Base-by-base conservation (phyloP, 2,113 vertebrate genomes). In the Cyprinus carpio region DNA sequence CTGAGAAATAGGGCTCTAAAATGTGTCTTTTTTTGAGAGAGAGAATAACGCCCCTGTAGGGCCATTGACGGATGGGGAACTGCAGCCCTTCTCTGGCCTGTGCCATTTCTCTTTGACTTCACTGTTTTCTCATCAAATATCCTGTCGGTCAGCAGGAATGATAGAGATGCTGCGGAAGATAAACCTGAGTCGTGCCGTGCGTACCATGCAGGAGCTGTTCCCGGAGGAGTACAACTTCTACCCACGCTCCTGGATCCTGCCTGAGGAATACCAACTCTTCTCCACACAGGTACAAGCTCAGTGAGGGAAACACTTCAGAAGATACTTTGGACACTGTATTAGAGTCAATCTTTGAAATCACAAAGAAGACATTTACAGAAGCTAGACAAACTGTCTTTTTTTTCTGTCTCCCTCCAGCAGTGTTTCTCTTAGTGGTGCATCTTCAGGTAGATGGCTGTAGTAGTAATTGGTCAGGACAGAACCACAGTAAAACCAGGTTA, bases 141-240 rank as follows among this genome's bases (percentile, higher is more conserved):
- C 64, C 6, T 84, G 81, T 83, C 84, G 11, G 23, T 20, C 25
- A 89, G 13, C 90, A 99, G 98, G 98, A 81, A 99, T 99, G 98
- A 94, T 96, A 0, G 98, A 99, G 93, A 97, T 97, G 90, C 95
- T 98, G 67, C 94, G 97, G 31, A 99, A 99, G 90, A 95, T 98
- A 5, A 97, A 97, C 37, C 91, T 99, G 91, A 99, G 97, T 64
- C 95, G 97, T 43, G 97, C 98, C 0, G 93, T 99, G 88, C 91
- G 97, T 64, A 99, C 95, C 5, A 96, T 99, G 96, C 96, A 97
- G 83, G 95, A 96, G 87, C 94, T 99, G 0, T 99, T 98, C 87
- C 98, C 98, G 0, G 95, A 96, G 0, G 98, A 99, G 27, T 99
- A 99, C 67, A 95, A 97, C 93, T 99, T 99, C 94, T 99, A 99